A percentile compares a stretch with the other conserved stretches of the same genome.
Evolutionary conservation across 92 coral and sea anemone genomes (phyloP).

Genomic region (Montipora capitata): DNA sequence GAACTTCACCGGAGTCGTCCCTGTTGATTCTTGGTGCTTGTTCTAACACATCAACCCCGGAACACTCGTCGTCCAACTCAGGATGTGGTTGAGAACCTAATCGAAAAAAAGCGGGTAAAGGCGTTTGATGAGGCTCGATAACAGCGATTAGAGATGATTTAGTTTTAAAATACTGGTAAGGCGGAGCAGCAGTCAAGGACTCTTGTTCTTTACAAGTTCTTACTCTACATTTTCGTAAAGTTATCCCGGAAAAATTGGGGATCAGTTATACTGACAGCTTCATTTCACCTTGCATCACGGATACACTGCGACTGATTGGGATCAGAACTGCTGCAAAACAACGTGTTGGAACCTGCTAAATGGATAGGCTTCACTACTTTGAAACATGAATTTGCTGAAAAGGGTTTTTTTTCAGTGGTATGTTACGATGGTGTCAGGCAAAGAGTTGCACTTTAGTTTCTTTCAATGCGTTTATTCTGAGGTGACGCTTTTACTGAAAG

Average conservation of each 20-base stretch:
- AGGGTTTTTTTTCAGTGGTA: background rate
- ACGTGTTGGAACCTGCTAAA: background rate
- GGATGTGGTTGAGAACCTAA: conserved; percentile 83
- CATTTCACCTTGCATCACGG: background rate
- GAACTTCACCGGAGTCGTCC: conserved; percentile 78
- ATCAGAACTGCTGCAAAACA: background rate
- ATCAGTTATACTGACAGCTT: background rate
- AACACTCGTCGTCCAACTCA: conserved; percentile 72
- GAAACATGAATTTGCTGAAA: background rate
- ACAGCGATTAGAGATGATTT: conserved; percentile 63
- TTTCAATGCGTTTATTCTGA: conserved; percentile 7
- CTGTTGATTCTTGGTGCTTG: conserved; percentile 70
- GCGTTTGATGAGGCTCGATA: conserved; percentile 64
- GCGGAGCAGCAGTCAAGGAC: conserved; percentile 66
- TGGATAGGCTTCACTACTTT: background rate
- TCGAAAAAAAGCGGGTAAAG: conserved; percentile 80
- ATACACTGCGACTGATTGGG: background rate
- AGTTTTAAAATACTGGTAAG: conserved; percentile 56
- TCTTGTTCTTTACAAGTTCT: conserved; percentile 41
- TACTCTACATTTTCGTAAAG: conserved; percentile 26
- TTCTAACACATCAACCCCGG: conserved; percentile 55
- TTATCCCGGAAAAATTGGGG: conserved; percentile 28
- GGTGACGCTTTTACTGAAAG: conserved; percentile 41
- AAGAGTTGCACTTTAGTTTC: conserved; percentile 18
- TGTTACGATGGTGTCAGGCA: background rate